Conservation (phyloP, 2,888 invertebrate genomes). For the Melitaea athalia region DNA sequence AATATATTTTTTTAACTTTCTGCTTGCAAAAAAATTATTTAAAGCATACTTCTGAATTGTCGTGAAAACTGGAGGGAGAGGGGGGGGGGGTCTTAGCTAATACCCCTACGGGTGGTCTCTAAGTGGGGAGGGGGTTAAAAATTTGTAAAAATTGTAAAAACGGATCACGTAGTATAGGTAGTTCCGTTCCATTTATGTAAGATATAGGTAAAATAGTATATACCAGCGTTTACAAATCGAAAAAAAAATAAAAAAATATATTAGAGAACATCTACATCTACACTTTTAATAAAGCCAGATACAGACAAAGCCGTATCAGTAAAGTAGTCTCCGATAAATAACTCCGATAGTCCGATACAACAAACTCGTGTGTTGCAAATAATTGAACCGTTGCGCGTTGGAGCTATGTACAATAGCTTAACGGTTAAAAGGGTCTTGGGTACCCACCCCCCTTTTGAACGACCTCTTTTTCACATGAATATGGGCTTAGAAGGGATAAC, state of each 20-base stretch:
- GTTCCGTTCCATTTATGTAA: no score
- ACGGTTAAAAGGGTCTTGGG: constrained; percentile 39
- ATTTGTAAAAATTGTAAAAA: no score
- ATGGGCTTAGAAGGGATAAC: constrained; percentile 31
- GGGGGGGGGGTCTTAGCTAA: no score
- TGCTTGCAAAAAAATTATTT: no score
- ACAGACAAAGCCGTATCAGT: not conserved
- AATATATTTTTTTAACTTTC: no score
- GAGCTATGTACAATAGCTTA: constrained; percentile 33
- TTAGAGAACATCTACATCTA: not conserved
- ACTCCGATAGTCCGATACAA: constrained; percentile 1
- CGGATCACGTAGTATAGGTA: no score
- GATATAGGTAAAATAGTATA: no score
- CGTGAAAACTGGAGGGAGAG: no score
- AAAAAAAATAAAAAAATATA: not conserved
- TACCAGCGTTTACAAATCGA: no score
- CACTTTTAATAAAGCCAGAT: not conserved
- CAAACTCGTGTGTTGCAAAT: constrained; percentile 18
- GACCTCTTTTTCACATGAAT: constrained; percentile 28
- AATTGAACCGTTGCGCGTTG: constrained; percentile 31
- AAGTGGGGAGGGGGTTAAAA: no score
- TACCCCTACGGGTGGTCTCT: no score
- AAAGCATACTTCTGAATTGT: no score
- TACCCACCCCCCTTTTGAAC: constrained; percentile 33
- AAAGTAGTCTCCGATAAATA: not conserved